These are phyloP conservation scores for Poecilia velifera DNA, from an alignment of 2,797 vertebrate genomes.

Conservation along the genomic window DNA sequence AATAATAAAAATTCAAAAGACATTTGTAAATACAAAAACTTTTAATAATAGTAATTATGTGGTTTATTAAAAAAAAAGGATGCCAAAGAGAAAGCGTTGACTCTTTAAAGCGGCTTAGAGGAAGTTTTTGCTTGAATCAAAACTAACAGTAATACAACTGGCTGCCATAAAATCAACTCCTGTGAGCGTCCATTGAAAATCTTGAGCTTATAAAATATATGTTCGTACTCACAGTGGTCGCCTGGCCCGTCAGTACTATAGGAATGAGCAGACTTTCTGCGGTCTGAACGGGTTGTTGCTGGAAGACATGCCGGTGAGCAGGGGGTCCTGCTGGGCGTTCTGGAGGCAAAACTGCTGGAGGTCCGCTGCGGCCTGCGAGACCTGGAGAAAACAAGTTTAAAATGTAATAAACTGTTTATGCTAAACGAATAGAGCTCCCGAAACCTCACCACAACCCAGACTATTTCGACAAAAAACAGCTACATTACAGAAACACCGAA, in stretches of 20 bases:
- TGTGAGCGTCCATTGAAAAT: not conserved
- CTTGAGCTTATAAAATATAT: not conserved
- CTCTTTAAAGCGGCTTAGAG: not conserved
- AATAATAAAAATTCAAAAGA: not conserved
- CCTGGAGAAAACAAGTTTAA: constrained; percentile 52
- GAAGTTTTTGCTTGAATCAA: not conserved
- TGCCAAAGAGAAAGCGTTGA: not conserved
- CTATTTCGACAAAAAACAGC: not conserved
- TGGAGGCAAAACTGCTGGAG: constrained; percentile 83
- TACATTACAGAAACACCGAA: not conserved
- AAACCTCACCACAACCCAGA: not conserved
- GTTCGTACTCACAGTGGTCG: constrained; percentile 46
- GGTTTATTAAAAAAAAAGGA: not conserved
- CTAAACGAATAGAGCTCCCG: no score
- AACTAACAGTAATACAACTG: not conserved
- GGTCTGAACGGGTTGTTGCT: constrained; percentile 84
- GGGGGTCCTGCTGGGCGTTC: constrained; percentile 83
- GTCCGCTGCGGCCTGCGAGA: constrained; percentile 81
- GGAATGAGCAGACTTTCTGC: constrained; percentile 81
- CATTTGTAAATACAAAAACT: not conserved
- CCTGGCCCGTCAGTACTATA: constrained; percentile 57
- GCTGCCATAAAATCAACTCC: not conserved
- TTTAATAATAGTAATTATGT: not conserved
- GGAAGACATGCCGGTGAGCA: constrained; percentile 81
- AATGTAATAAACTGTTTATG: not conserved